These are phyloP conservation scores for Hemiscyllium ocellatum DNA, from an alignment of 2,113 vertebrate genomes.

Conservation along the genomic window DNA sequence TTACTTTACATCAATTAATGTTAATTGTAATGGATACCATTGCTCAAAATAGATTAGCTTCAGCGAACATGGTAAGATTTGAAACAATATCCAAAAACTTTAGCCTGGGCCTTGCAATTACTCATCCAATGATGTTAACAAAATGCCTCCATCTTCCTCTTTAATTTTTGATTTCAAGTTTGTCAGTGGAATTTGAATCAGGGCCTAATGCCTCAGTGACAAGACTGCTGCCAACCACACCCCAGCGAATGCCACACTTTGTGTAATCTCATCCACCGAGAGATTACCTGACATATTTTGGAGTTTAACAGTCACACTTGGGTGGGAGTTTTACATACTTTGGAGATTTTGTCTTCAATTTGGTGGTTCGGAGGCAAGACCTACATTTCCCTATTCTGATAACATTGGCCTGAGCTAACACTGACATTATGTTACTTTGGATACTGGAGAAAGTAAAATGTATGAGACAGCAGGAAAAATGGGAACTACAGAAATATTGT, in stretches of 20 bases:
- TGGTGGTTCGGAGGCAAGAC: neutral
- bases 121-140: too few relatives aligned
- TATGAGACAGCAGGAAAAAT: neutral
- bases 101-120: too few relatives aligned
- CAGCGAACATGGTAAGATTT: too few relatives aligned
- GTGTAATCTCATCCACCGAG: neutral
- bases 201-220: too few relatives aligned
- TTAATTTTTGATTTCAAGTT: neutral
- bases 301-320: neutral
- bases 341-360: neutral
- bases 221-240: neutral
- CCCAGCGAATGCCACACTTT: neutral
- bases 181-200: neutral
- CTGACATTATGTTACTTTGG: neutral
- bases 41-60: too few relatives aligned
- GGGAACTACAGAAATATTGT: neutral
- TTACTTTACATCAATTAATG: too few relatives aligned
- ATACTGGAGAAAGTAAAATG: neutral
- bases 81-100: too few relatives aligned
- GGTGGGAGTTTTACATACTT: neutral
- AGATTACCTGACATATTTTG: neutral
- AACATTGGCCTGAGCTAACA: neutral
- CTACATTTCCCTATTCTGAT: too few relatives aligned
- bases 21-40: too few relatives aligned
- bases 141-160: too few relatives aligned